These are phyloP conservation scores for Whitmania pigra DNA, from an alignment of 1,140 invertebrate species.

Conservation along the genomic window DNA sequence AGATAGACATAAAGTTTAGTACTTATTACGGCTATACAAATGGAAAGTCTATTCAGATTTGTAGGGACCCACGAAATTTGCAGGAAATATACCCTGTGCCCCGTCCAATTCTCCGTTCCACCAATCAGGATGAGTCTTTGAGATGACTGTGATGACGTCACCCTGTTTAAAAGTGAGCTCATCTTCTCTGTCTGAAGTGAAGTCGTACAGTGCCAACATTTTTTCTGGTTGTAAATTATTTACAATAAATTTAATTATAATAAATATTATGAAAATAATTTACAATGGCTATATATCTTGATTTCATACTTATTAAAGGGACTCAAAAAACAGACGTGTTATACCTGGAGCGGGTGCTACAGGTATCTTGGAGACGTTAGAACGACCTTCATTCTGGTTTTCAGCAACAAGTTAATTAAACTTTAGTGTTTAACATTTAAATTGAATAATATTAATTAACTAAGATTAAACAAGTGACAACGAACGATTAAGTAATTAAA, in stretches of 20 bases:
- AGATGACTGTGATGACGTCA: constrained; percentile 77
- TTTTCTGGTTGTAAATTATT: constrained; percentile 51
- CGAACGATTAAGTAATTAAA: too few species aligned
- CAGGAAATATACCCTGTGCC: constrained; percentile 39
- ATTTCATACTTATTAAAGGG: neutral
- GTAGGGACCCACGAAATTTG: constrained; percentile 39
- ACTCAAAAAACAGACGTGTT: too few species aligned
- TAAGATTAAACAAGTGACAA: too few species aligned
- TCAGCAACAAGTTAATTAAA: too few species aligned
- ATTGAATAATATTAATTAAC: too few species aligned
- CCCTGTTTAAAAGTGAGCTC: constrained; percentile 86
- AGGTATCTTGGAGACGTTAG: neutral
- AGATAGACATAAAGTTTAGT: too few species aligned
- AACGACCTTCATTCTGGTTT: neutral
- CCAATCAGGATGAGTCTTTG: constrained; percentile 84
- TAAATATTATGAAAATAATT: too few species aligned
- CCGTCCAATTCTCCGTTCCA: constrained; percentile 86
- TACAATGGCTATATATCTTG: too few species aligned
- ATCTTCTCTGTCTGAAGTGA: constrained; percentile 80
- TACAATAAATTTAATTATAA: too few species aligned
- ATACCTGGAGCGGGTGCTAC: constrained; percentile 1
- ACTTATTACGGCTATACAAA: too few species aligned
- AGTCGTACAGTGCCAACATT: constrained; percentile 81
- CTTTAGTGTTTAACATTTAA: too few species aligned
- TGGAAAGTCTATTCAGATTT: neutral